These are phyloP conservation scores for Glareola pratincola DNA, from an alignment of 2,113 vertebrate species.

Conservation along the genomic window DNA sequence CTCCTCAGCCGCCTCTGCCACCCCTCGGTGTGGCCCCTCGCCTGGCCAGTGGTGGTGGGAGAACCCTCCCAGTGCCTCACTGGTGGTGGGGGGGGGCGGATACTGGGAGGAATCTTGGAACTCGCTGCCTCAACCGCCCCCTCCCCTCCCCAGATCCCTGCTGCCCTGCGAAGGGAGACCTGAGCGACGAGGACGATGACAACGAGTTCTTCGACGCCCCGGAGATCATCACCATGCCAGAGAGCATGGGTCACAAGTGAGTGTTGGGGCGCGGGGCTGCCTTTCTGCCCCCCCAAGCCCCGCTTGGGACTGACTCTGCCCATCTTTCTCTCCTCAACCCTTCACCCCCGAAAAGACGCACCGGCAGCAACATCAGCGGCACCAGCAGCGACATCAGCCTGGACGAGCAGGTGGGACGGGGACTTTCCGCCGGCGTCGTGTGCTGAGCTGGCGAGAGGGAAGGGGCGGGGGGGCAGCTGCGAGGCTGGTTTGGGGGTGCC, in stretches of 20 bases:
- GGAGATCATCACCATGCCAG: conserved; percentile 89
- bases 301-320: rapidly evolving
- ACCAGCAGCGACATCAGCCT: conserved; percentile 90
- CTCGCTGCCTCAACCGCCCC: neutral
- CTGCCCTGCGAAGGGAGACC: conserved; percentile 83
- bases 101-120: neutral
- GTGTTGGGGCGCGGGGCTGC: neutral
- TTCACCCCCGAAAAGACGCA: conserved; percentile 74
- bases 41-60: neutral
- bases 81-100: neutral
- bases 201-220: conserved; percentile 95
- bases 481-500: neutral
- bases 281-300: neutral
- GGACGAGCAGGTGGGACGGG: conserved; percentile 82
- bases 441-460: neutral
- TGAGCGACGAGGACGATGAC: conserved; percentile 94
- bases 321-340: neutral
- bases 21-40: rapidly evolving
- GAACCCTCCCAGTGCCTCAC: neutral
- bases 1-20: neutral
- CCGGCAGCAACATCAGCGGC: conserved; percentile 92
- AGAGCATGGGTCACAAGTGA: conserved; percentile 91
- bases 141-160: conserved; percentile 68
- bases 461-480: neutral
- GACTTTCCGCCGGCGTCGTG: rapidly evolving